A percentile compares a stretch with the other conserved stretches of the same genome.
phyloP scores from a whole-genome alignment of 2,113 vertebrate species.

The Mastomys natalensis region DNA sequence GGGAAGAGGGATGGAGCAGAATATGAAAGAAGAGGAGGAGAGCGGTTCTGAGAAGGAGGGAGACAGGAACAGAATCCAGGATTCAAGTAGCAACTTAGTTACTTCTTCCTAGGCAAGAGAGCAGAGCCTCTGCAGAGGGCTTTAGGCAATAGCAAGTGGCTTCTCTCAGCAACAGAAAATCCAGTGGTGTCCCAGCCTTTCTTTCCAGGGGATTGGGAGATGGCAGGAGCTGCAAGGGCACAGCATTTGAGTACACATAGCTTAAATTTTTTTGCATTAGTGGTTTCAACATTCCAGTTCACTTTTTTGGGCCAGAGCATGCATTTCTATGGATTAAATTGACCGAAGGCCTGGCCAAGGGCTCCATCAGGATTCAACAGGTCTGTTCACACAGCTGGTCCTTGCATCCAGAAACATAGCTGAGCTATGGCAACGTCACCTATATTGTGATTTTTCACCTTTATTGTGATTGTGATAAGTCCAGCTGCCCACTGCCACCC shows the following conservation, averaged over 20 bases:
- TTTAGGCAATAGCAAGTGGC: conserved; percentile 65
- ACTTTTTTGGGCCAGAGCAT: conserved; percentile 13
- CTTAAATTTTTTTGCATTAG: conserved; percentile 47
- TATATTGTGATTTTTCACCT: not conserved
- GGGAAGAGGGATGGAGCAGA: not conserved
- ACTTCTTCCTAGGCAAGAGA: conserved; percentile 68
- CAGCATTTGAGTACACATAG: conserved; percentile 38
- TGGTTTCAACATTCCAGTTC: conserved; percentile 39
- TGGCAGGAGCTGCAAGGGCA: not conserved
- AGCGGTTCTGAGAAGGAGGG: not conserved
- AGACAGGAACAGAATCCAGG: conserved; percentile 22
- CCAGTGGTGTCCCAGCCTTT: not conserved
- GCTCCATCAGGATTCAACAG: not conserved
- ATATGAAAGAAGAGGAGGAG: not conserved
- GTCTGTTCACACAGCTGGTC: not conserved
- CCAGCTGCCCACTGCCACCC: too few relatives aligned
- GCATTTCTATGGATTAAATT: conserved; percentile 52
- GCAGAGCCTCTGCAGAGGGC: conserved; percentile 42
- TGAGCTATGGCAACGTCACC: not conserved
- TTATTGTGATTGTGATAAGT: not conserved
- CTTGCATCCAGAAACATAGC: not conserved
- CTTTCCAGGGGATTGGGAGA: not conserved
- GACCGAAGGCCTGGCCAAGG: conserved; percentile 41
- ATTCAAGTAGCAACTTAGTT: conserved; percentile 69
- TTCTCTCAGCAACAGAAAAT: not conserved